Percentiles rank a stretch among this genome's conserved stretches.
Evolutionary conservation across 2,113 vertebrate genomes (phyloP).

Genomic region (Variabilichromis moorii): DNA sequence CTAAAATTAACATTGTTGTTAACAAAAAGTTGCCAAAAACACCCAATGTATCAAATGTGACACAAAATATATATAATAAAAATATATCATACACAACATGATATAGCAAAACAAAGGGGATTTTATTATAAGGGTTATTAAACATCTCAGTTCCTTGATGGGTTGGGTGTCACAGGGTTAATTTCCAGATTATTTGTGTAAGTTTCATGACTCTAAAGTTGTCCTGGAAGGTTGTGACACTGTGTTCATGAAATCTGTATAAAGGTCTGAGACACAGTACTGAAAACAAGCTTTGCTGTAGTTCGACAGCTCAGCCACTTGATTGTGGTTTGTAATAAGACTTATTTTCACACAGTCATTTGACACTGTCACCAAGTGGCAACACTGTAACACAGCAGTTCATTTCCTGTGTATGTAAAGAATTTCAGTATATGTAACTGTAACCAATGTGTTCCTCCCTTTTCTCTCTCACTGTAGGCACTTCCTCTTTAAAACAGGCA

Average conservation of each 20-base stretch:
- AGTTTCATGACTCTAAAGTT: neutral
- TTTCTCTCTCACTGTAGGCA: conserved; percentile 74
- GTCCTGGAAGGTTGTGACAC: neutral
- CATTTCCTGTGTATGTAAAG: neutral
- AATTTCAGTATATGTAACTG: neutral
- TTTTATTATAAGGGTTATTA: rapidly evolving
- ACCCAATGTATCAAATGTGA: neutral
- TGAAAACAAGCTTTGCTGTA: neutral
- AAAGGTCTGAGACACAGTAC: neutral
- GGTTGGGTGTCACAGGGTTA: neutral
- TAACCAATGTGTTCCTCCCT: neutral
- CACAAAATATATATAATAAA: neutral
- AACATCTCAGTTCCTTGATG: rapidly evolving
- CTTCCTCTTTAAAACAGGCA: conserved; percentile 99
- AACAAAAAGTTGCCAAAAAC: neutral
- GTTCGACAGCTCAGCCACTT: neutral
- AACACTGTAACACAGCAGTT: neutral
- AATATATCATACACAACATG: neutral
- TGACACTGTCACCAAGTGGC: neutral
- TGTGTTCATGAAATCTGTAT: neutral
- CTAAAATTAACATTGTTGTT: neutral
- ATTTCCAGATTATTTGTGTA: neutral
- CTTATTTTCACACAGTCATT: neutral
- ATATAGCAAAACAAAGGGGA: neutral
- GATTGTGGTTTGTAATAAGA: neutral